A percentile compares a stretch with the other conserved stretches of the same genome.
Conservation (phyloP, 2,888 invertebrate genomes). For the Latrodectus elegans region DNA sequence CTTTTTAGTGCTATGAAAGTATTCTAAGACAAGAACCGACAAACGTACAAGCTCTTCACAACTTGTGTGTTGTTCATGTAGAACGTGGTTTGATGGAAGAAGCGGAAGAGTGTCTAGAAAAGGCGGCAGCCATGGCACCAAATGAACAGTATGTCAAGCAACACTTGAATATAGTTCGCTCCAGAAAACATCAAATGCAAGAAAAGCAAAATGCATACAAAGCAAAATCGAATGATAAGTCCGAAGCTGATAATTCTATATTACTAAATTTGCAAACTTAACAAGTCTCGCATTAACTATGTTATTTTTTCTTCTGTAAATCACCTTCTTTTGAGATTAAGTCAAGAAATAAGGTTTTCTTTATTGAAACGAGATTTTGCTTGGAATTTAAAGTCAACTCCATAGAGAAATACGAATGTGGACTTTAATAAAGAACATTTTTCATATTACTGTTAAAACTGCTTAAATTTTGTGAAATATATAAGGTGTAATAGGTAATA, state of each 20-base stretch:
- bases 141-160: slow-evolving; percentile 91
- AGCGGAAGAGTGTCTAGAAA: slow-evolving; percentile 88
- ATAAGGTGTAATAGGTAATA: no score
- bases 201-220: neutral
- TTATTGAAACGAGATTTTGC: no score
- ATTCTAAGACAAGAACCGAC: slow-evolving; percentile 90
- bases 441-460: no score
- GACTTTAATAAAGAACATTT: no score
- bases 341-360: no score
- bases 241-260: neutral
- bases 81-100: slow-evolving; percentile 89
- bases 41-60: slow-evolving; percentile 95
- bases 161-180: slow-evolving; percentile 92
- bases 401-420: no score
- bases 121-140: slow-evolving; percentile 85
- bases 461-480: no score
- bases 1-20: slow-evolving; percentile 87
- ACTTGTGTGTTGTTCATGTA: slow-evolving; percentile 95
- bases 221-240: neutral
- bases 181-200: slow-evolving; percentile 76
- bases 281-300: neutral
- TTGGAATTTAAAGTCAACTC: no score
- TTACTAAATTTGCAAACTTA: neutral
- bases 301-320: neutral
- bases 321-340: no score